These are phyloP conservation scores for Hypselothyrea guttata DNA, from an alignment of 2,888 invertebrate genomes.

Conservation along the genomic window DNA sequence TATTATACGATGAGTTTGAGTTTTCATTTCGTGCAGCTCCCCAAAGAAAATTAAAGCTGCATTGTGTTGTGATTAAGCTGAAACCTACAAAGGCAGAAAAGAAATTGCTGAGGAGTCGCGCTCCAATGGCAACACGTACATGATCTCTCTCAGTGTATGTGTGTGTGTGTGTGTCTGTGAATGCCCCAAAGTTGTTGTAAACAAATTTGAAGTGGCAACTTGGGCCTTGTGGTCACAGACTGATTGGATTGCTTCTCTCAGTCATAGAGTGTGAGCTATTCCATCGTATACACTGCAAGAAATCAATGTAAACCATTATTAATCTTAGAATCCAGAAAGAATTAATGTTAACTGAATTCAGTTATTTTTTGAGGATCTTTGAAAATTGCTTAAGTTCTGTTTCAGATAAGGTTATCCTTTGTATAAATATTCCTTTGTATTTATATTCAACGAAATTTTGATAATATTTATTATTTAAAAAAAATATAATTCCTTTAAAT, in stretches of 20 bases:
- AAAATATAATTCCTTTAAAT: no score
- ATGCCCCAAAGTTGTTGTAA: conserved; percentile 57
- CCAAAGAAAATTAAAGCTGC: conserved; percentile 59
- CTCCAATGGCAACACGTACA: conserved; percentile 10
- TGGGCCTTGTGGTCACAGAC: conserved; percentile 12
- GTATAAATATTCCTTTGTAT: no score
- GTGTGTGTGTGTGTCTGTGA: conserved; percentile 5
- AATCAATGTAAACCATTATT: no score
- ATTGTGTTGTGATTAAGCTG: conserved; percentile 62
- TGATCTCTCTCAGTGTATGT: background rate
- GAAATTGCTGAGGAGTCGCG: conserved; percentile 12
- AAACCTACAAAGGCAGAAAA: conserved; percentile 27
- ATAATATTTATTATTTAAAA: no score
- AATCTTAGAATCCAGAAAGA: no score
- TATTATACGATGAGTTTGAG: conserved; percentile 72
- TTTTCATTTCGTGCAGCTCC: conserved; percentile 53
- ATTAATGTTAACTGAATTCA: no score
- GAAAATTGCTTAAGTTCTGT: no score
- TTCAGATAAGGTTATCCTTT: no score
- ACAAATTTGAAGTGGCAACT: conserved; percentile 65
- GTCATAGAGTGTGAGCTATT: background rate
- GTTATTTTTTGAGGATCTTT: no score
- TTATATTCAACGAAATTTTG: no score
- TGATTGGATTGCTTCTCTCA: conserved; percentile 42
- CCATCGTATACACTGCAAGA: no score